Evolutionary conservation across 2,888 invertebrate species (phyloP).

Genomic region (Rotaria sp.): DNA sequence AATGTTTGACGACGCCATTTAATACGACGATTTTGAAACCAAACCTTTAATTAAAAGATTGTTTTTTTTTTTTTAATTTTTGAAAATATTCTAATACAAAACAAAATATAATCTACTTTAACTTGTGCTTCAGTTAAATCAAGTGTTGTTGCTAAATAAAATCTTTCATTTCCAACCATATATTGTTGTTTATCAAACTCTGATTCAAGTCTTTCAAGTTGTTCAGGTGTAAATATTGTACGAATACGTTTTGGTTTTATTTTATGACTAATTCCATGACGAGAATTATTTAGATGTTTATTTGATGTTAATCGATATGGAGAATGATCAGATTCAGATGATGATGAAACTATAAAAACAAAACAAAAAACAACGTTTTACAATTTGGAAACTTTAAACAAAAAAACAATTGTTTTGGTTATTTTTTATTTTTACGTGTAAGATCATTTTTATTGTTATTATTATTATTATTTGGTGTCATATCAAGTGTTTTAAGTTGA

Average conservation of each 20-base stretch:
- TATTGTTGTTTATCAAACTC: slow-evolving; percentile 93
- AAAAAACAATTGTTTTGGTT: too few species aligned
- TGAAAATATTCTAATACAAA: too few species aligned
- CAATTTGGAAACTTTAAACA: too few species aligned
- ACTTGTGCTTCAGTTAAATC: slow-evolving; percentile 82
- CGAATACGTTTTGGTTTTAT: slow-evolving; percentile 77
- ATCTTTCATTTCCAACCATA: slow-evolving; percentile 86
- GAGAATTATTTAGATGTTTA: not conserved
- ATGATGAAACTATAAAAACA: not conserved
- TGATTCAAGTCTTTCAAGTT: slow-evolving; percentile 80
- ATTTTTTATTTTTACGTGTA: not conserved
- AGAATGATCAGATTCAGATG: not conserved
- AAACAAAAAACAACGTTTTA: too few species aligned
- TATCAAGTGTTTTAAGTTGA: slow-evolving; percentile 12
- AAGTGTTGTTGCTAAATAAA: slow-evolving; percentile 79
- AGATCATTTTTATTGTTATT: not conserved
- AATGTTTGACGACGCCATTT: slow-evolving; percentile 67
- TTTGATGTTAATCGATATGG: not conserved
- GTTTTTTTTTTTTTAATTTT: not conserved
- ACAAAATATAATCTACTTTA: slow-evolving; percentile 44
- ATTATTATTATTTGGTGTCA: not conserved
- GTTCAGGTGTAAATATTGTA: slow-evolving; percentile 92
- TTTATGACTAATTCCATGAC: slow-evolving; percentile 39
- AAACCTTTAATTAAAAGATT: not conserved
- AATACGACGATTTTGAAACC: slow-evolving; percentile 74